These are phyloP conservation scores for Drosophila nannoptera DNA, from an alignment of 1,140 invertebrate species.

Conservation along the genomic window DNA sequence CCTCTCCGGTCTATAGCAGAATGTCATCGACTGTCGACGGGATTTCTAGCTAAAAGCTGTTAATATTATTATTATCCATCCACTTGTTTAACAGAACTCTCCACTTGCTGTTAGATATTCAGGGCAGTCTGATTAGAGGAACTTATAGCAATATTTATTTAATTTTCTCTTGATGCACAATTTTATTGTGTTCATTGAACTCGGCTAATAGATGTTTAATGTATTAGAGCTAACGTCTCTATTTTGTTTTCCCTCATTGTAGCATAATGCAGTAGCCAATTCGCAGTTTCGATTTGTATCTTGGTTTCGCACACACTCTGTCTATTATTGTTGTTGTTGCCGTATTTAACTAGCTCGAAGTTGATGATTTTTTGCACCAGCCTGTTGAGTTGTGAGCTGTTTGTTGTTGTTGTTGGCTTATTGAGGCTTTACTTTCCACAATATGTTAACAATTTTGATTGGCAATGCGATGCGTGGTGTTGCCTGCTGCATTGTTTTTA, in stretches of 20 bases:
- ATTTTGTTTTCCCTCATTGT: conserved; percentile 24
- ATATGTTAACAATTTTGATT: conserved; percentile 65
- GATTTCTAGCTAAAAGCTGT: too few relatives aligned
- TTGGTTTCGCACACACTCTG: conserved; percentile 37
- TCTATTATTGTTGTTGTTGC: conserved; percentile 21
- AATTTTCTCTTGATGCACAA: too few relatives aligned
- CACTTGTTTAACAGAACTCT: too few relatives aligned
- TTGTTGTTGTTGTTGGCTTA: conserved; percentile 2
- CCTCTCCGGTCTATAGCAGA: too few relatives aligned
- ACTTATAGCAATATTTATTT: too few relatives aligned
- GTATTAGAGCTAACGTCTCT: neutral
- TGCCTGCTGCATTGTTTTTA: conserved; percentile 50
- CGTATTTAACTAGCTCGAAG: conserved; percentile 19
- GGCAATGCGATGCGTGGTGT: conserved; percentile 58
- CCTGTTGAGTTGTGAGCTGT: conserved; percentile 41
- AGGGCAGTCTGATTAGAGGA: too few relatives aligned
- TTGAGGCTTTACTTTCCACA: conserved; percentile 50
- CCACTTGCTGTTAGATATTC: too few relatives aligned
- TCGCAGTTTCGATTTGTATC: conserved; percentile 29
- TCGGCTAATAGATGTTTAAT: neutral
- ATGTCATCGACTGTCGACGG: too few relatives aligned
- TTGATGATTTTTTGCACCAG: conserved; percentile 36
- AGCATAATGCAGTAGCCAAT: conserved; percentile 14
- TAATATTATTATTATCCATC: too few relatives aligned
- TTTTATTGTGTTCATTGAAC: too few relatives aligned